Evolutionary conservation across 2,797 vertebrate genomes (phyloP).

Genomic region (Coluber constrictor): DNA sequence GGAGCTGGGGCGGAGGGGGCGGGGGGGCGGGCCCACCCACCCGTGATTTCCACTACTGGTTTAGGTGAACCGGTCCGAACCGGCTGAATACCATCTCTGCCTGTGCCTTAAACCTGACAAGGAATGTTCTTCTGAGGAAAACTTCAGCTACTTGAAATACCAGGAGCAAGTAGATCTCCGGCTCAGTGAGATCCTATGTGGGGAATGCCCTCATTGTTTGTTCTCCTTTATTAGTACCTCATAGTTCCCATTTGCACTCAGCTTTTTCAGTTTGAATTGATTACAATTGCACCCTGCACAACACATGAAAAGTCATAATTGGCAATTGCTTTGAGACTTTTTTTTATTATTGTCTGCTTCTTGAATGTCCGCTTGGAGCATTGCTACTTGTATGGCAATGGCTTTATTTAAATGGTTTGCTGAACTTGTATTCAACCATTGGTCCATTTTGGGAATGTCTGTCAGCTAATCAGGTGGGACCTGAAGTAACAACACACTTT

Average conservation of each 20-base stretch:
- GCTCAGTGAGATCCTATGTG: neutral
- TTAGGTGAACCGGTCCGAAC: too few species aligned
- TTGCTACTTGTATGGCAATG: neutral
- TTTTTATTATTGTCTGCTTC: neutral
- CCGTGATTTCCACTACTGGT: too few species aligned
- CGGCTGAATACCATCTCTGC: too few species aligned
- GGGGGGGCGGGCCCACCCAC: too few species aligned
- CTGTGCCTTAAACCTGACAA: neutral
- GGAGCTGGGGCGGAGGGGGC: too few species aligned
- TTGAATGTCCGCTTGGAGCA: neutral
- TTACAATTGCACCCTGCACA: neutral
- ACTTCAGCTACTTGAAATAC: neutral
- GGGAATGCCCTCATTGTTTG: neutral
- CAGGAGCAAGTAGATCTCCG: neutral
- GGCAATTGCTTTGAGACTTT: neutral
- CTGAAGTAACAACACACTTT: neutral
- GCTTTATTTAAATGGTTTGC: neutral
- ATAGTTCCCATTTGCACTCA: neutral
- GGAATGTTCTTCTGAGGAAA: neutral
- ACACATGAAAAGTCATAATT: neutral
- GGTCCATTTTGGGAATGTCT: neutral
- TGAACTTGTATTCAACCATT: neutral
- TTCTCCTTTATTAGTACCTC: too few species aligned
- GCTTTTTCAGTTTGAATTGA: neutral
- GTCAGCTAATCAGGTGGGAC: neutral